Evolutionary conservation across 2,797 vertebrate species (phyloP).

Genomic region (Todus mexicanus): DNA sequence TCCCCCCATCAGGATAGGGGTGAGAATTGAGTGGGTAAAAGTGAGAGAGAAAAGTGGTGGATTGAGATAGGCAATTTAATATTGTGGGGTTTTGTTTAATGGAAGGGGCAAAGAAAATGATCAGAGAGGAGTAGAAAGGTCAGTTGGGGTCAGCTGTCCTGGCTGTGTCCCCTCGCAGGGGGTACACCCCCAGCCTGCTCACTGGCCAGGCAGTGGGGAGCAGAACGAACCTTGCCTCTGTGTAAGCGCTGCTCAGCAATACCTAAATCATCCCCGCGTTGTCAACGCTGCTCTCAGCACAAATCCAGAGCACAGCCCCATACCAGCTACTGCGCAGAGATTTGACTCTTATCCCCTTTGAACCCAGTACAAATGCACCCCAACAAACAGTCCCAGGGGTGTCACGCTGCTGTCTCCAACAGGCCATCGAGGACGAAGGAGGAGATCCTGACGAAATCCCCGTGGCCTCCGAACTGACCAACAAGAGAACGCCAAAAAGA

Average conservation of each 20-base stretch:
- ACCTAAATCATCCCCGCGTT: not conserved
- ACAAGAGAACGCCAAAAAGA: slow-evolving; percentile 84
- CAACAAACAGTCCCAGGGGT: not conserved
- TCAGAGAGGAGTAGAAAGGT: too few species aligned
- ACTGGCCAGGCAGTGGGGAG: not conserved
- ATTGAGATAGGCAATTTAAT: not conserved
- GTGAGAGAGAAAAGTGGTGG: not conserved
- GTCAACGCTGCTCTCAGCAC: not conserved
- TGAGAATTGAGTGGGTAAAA: not conserved
- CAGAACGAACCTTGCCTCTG: not conserved
- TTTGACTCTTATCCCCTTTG: not conserved
- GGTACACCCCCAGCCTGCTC: not conserved
- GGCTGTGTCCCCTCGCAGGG: not conserved
- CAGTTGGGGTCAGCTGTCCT: not conserved
- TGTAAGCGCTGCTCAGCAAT: not conserved
- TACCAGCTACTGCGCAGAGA: not conserved
- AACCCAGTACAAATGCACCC: not conserved
- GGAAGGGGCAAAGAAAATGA: too few species aligned
- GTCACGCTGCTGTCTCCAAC: not conserved
- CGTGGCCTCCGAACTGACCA: slow-evolving; percentile 78
- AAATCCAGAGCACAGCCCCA: not conserved
- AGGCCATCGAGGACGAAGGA: slow-evolving; percentile 97
- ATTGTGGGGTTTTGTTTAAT: too few species aligned
- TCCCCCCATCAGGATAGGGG: too few species aligned
- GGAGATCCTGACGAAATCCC: slow-evolving; percentile 94